These are phyloP conservation scores for Drosophila quasianomalipes DNA, from an alignment of 2,888 invertebrate genomes.

Conservation along the genomic window DNA sequence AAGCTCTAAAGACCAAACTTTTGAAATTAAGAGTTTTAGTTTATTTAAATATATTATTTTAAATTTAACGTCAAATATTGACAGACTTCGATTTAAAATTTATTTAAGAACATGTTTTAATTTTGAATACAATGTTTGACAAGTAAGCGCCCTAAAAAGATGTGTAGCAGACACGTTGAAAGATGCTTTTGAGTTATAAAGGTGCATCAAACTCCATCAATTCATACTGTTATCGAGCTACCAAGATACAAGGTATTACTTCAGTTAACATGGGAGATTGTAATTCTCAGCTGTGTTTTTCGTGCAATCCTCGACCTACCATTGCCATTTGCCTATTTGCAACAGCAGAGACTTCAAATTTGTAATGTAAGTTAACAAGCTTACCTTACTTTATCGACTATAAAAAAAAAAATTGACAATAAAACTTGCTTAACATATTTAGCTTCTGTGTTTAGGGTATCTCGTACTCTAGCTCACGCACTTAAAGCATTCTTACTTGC, in stretches of 20 bases:
- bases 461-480: not conserved
- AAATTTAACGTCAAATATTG: not conserved
- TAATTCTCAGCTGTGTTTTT: not conserved
- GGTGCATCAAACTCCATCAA: not conserved
- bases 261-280: not conserved
- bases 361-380: too few relatives aligned
- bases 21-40: not conserved
- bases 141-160: not conserved
- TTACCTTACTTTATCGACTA: too few relatives aligned
- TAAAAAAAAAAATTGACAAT: not conserved
- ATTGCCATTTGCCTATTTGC: not conserved
- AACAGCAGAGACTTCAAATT: too few relatives aligned
- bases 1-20: not conserved
- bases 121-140: not conserved
- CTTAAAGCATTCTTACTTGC: not conserved
- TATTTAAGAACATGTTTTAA: not conserved
- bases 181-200: not conserved
- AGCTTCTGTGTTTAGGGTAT: not conserved
- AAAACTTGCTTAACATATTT: not conserved
- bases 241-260: not conserved
- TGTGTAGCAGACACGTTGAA: not conserved
- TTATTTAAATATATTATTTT: not conserved
- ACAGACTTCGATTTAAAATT: not conserved
- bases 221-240: not conserved
- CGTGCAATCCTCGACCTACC: not conserved